Base-by-base conservation (phyloP, 1,140 invertebrate species). In the Acyrthosiphon pisum region DNA sequence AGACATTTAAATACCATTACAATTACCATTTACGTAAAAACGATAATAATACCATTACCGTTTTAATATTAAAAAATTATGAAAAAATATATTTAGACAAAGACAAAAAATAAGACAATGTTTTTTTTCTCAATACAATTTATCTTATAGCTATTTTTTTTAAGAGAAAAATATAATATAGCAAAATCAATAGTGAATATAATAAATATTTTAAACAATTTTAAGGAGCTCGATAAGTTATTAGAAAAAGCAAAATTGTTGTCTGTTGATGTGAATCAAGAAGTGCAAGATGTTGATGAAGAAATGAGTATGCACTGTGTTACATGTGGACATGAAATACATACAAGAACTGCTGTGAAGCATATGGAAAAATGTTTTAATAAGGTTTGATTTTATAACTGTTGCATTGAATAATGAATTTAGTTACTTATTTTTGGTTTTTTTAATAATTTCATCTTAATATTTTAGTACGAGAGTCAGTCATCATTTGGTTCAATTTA, bases 291-390 rank as follows among this genome's bases (percentile, higher is more conserved):
- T 76, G 95, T 95, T 89, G 95, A 95, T 95, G 96, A 97, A 91
- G 98, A 99, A 94, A 97, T 97, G 94, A 98, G 97, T 91, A 98
- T 98, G 96, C 99, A 99, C 94, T 99, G 99, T 95, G 98, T 99
- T 26, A 99, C 99, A 0, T 99, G 99, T 96, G 99, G 99, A 1
- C 98, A 98, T 95, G 98, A 99, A 95, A 97, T 99, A 89, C 97
- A 98, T 95, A 97, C 97, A 1, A 96, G 97, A 60, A 98, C 97
- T 2, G 98, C 98, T 1, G 97, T 99, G 18, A 98, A 98, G 94
- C 99, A 99, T 94, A 98, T 99, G 97, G 98, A 99, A 95, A 98
- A 98, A 94, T 99, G 98, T 95, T 99, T 98, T 95, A 98, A 99
- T 94, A 99, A 99, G 95, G 96, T 97, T 95, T 93, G 68, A n/a